Base-by-base conservation (phyloP, 2,113 vertebrate species). In the rabbit (Oryctolagus cuniculus) region DNA sequence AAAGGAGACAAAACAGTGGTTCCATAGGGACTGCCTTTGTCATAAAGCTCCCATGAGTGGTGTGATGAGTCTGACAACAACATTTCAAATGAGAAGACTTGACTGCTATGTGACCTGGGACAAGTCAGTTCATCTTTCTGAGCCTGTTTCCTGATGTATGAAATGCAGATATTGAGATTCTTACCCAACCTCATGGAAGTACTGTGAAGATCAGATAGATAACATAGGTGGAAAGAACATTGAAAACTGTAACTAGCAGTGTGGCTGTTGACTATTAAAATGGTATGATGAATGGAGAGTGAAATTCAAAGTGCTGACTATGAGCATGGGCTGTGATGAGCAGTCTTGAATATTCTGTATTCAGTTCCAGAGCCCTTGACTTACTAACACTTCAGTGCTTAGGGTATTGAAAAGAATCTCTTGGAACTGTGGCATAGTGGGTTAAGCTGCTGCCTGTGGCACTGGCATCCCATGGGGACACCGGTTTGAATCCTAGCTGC, bases 1-100 rank as follows among this genome's bases (percentile, higher is more conserved):
- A 83, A 93, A 75, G 63, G 34, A 86, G 67, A 91, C 64, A 34
- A 87, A 95, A 70, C 34, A 87, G 51, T 22, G 8, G 6, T 70
- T 91, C 94, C 61, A 72, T 63, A 94, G 44, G 51, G 93, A 79
- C 51, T 73, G 4, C 10, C 63, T 87, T 95, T 44, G 24, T 63
- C 63, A 29, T 51, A 34, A 92, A 34, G 86, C 53, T 86, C 44
- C 55, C 34, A 29, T 12, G 51, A 70, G 72, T 80, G 83, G n/a
- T 55, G 49, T 81, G 73, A 64, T 21, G 1, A 19, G 27, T 19
- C n/a, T n/a, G 58, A 72, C 49, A 67, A 86, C 64, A 81, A 78
- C 38, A 75, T 79, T 96, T 90, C 69, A 93, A 95, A 34, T 77
- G 67, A 95, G 36, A 66, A 91, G 22, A 63, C 9, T 77, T 81